Base-by-base conservation (phyloP, 2,797 vertebrate genomes). In the Dicrostonyx torquatus region DNA sequence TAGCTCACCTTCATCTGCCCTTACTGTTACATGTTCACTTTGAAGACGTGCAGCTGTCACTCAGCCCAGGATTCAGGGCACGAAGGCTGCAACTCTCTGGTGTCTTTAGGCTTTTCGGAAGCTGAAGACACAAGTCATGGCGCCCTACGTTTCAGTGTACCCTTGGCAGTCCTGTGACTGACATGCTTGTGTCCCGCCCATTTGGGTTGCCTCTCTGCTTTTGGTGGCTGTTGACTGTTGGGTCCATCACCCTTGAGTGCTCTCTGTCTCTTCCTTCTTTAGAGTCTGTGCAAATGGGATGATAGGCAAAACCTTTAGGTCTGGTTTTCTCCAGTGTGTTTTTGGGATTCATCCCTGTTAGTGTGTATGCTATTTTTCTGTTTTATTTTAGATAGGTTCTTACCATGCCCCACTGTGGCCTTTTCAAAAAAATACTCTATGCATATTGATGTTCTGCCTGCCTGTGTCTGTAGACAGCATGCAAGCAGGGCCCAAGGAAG, bases 241-340 rank as follows among this genome's bases (percentile, higher is more conserved):
- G 53, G 37, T 11, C 26, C 12, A 53, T 43, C 24, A 26, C 29
- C 29, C 60, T 37, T 12, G 11, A 29, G 58, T 29, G 45, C 34
- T 62, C 45, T 55, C 58, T 68, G 48, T 55, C 45, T 53, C n/a
- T 45, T 14, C 53, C 8, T 40, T n/a, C 34, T 55, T 22, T n/a
- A 13, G 40, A 0, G 11, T 43, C n/a, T 40, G 0, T 1, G 7
- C 4, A 20, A 55, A 14, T 8, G 29, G 62, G 13, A 1, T 48
- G 12, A 2, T 26, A 9, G 13, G 6, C 14, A 15, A 31, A 15
- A 58, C 15, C 31, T 68, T 2, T n/a, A 6, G n/a, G 90, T 26
- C 22, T 48, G 79, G 26, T 26, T 37, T 18, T 17, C 78, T 4
- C 34, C 0, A 3, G 68, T 0, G 2, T 11, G 12, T 40, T 45